Conservation (phyloP, 2,888 invertebrate species). For the Volucella zonaria region DNA sequence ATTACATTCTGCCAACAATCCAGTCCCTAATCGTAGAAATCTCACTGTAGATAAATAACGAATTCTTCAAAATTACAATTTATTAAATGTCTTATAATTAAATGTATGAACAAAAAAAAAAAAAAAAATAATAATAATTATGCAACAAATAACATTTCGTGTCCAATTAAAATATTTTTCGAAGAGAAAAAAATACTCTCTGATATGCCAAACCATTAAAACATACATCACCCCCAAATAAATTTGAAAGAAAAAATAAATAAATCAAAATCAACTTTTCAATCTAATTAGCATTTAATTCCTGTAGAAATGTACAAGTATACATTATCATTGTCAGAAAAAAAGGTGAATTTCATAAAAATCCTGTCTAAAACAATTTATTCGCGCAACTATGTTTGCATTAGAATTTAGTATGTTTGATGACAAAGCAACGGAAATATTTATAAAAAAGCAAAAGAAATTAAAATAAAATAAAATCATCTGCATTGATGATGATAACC, state of each 20-base stretch:
- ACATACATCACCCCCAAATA: slow-evolving; percentile 69
- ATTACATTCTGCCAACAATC: slow-evolving; percentile 30
- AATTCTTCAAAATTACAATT: slow-evolving; percentile 14
- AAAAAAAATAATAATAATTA: slow-evolving; percentile 14
- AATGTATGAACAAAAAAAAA: slow-evolving; percentile 20
- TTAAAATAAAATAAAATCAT: background rate
- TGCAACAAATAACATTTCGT: slow-evolving; percentile 41
- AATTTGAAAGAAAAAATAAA: background rate
- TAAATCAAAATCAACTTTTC: slow-evolving; percentile 31
- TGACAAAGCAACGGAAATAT: background rate
- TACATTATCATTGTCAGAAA: no score
- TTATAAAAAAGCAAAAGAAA: slow-evolving; percentile 1
- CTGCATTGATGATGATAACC: slow-evolving; percentile 38
- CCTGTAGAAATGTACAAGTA: no score
- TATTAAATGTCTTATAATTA: slow-evolving; percentile 42
- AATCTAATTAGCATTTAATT: slow-evolving; percentile 69
- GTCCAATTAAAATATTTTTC: slow-evolving; percentile 65
- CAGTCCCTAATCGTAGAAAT: slow-evolving; percentile 21
- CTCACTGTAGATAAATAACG: slow-evolving; percentile 2
- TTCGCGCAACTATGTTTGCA: background rate
- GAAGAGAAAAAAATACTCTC: background rate
- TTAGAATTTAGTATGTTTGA: background rate
- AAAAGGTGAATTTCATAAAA: no score
- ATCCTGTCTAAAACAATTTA: no score
- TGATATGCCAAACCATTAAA: slow-evolving; percentile 58